Base-by-base conservation (phyloP, 2,797 vertebrate species). In the Neoniphon sammara region DNA sequence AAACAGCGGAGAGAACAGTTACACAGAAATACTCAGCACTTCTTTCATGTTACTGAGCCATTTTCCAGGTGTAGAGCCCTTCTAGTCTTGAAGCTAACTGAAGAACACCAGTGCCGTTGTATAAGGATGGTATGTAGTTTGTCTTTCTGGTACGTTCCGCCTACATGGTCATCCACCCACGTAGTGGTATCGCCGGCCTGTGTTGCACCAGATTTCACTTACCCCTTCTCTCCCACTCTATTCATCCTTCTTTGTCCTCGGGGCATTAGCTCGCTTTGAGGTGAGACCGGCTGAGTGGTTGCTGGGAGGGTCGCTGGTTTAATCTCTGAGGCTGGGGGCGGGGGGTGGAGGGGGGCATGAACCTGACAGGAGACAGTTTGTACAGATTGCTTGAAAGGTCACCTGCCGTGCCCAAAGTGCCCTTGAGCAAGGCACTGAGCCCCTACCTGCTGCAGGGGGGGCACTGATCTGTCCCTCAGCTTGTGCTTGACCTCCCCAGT, bases 91-190 rank as follows among this genome's bases (percentile, higher is more conserved):
- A 34, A 50, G 44, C 34, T 30, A 31, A 53, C 52, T 67, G 21
- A 75, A 61, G 25, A 75, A 61, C 50, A 61, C 34, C 6, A 59
- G 58, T 70, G 55, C 18, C 42, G 47, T 44, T 76, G 69, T 34
- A 73, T 34, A 54, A 46, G 67, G 57, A 63, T 14, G 42, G 12
- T 44, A 14, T 74, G 70, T 64, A 50, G 21, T 52, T 15, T 30
- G 57, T 68, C 17, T 67, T 76, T 50, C 71, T 21, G 5, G 17
- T 72, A 39, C 70, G n/a, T 83, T 70, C 27, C 59, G 57, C 70
- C 70, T 49, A 66, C 79, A 46, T 80, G 72, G 82, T 82, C 77
- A 73, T 70, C 65, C 65, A 20, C 75, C 79, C 76, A 62, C 81
- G 72, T 66, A 64, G 59, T 58, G 56, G 60, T 70, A 31, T 72